Percentiles rank a stretch among this genome's conserved stretches.
Conservation (phyloP, 2,113 vertebrate species). For the Bucco capensis region DNA sequence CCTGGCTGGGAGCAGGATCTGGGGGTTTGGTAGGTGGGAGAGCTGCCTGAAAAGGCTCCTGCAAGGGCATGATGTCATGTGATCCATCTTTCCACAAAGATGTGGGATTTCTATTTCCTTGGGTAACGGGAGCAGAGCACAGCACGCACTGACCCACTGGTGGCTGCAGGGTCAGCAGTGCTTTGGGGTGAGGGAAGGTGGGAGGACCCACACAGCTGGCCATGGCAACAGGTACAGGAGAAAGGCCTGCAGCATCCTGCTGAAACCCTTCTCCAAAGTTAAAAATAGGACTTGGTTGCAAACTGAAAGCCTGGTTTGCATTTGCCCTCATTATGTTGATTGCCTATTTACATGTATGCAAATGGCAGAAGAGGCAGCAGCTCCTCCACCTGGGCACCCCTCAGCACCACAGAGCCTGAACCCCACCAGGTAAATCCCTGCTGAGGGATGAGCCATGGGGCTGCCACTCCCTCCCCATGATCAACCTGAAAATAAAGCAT, state of each 20-base stretch:
- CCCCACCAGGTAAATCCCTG: not conserved
- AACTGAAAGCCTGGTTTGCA: conserved; percentile 26
- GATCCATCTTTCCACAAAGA: not conserved
- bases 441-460: accelerated
- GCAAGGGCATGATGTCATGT: accelerated
- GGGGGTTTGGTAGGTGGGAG: not conserved
- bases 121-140: accelerated
- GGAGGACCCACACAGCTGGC: not conserved
- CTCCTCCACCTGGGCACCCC: conserved; percentile 5
- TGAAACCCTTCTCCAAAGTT: not conserved
- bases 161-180: accelerated
- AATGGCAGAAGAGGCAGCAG: not conserved
- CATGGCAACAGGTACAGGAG: accelerated
- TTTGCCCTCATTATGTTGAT: conserved; percentile 29
- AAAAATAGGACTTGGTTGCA: conserved; percentile 31
- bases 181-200: not conserved
- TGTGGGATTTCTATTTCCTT: not conserved
- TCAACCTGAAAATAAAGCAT: not conserved
- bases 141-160: not conserved
- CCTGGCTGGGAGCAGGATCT: accelerated
- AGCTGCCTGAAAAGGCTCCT: accelerated
- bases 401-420: not conserved
- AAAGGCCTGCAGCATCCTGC: not conserved
- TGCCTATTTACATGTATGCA: conserved; percentile 53
- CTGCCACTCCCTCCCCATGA: not conserved